Conservation (phyloP, 92 coral and sea anemone species). For the Muricea muricata region DNA sequence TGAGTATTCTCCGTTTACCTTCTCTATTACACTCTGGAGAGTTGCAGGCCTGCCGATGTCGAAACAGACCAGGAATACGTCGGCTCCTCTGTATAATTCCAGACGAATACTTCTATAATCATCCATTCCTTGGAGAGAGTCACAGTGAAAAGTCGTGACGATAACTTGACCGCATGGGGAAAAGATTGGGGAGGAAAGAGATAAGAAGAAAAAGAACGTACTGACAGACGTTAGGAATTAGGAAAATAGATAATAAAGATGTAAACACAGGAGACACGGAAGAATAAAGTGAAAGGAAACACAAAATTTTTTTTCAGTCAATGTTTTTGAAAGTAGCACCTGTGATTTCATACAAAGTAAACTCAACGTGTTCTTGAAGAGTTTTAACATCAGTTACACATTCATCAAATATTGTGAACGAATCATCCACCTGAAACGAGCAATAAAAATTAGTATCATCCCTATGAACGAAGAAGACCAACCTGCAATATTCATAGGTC, state of each 20-base stretch:
- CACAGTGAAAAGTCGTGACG: background rate
- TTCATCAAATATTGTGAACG: slow-evolving; percentile 89
- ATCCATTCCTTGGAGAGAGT: slow-evolving; percentile 83
- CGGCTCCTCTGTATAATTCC: slow-evolving; percentile 87
- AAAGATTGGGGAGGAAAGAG: background rate
- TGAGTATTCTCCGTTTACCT: slow-evolving; percentile 58
- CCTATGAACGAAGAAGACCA: too few species aligned
- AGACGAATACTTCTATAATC: slow-evolving; percentile 86
- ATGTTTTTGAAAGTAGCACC: slow-evolving; percentile 60
- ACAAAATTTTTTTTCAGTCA: too few species aligned
- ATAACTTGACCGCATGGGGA: background rate
- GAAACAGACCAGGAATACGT: slow-evolving; percentile 90
- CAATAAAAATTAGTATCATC: too few species aligned
- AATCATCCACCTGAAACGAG: slow-evolving; percentile 86
- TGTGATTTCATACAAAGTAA: slow-evolving; percentile 92
- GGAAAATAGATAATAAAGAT: background rate
- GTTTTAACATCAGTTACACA: slow-evolving; percentile 93
- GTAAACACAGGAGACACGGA: background rate
- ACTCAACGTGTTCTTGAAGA: slow-evolving; percentile 79
- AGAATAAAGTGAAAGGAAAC: background rate
- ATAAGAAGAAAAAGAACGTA: background rate
- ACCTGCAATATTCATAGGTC: too few species aligned
- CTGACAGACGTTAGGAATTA: background rate
- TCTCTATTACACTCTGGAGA: slow-evolving; percentile 69
- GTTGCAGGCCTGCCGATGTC: slow-evolving; percentile 95